A percentile compares a stretch with the other conserved stretches of the same genome.
phyloP scores from a whole-genome alignment of 2,113 vertebrate genomes.

The Ophthalmotilapia sp. region DNA sequence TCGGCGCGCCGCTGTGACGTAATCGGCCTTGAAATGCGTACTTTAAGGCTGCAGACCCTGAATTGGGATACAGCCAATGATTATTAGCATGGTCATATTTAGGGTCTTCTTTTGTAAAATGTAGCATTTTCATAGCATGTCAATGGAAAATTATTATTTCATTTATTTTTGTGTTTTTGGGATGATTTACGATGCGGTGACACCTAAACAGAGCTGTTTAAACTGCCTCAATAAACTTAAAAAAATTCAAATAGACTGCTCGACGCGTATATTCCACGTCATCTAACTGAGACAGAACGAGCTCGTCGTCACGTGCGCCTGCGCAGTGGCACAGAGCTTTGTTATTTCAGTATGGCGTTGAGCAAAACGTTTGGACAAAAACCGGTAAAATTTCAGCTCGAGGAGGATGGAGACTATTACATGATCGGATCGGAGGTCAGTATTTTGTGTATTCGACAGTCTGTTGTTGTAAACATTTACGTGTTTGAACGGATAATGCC shows the following conservation, averaged over 20 bases:
- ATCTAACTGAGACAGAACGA: neutral
- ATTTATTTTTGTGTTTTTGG: neutral
- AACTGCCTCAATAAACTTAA: neutral
- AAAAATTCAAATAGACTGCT: neutral
- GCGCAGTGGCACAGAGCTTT: slow-evolving; percentile 55
- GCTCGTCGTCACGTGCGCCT: slow-evolving; percentile 25
- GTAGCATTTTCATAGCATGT: neutral
- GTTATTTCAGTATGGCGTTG: slow-evolving; percentile 85
- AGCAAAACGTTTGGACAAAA: slow-evolving; percentile 95
- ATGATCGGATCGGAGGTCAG: slow-evolving; percentile 93
- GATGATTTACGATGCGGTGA: neutral
- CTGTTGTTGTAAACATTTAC: accelerated
- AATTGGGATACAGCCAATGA: too few relatives aligned
- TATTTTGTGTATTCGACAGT: accelerated
- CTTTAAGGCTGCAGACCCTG: too few relatives aligned
- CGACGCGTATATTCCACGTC: neutral
- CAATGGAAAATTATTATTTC: accelerated
- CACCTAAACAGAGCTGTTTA: accelerated
- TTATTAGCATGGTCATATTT: neutral
- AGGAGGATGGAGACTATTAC: slow-evolving; percentile 89
- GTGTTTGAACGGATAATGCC: neutral
- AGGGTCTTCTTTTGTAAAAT: neutral
- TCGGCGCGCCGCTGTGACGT: too few relatives aligned
- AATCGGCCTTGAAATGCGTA: too few relatives aligned
- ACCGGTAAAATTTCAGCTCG: slow-evolving; percentile 92